phyloP scores from a whole-genome alignment of 2,797 vertebrate genomes.

The Melopsittacus undulatus region DNA sequence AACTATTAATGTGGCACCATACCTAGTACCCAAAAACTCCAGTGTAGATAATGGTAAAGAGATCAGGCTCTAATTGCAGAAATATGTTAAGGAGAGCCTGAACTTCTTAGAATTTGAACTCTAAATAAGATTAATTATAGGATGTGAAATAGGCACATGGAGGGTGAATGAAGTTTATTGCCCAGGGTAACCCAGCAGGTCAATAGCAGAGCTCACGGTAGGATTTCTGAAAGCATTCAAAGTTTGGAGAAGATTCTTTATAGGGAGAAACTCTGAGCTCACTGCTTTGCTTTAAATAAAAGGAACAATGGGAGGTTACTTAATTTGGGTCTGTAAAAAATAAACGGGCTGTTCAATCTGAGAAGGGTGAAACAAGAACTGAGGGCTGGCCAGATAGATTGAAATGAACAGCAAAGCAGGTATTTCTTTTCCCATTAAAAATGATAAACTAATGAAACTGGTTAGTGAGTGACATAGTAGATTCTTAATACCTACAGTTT shows the following conservation, averaged over 20 bases:
- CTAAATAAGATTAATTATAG: not conserved
- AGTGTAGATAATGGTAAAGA: not conserved
- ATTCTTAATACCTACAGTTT: not conserved
- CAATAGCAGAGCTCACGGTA: not conserved
- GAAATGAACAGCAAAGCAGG: not conserved
- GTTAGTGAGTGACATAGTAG: not conserved
- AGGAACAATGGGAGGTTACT: conserved; percentile 10
- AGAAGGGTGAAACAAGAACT: not conserved
- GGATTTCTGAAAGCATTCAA: not conserved
- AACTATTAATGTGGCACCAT: not conserved
- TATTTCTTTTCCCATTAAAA: not conserved
- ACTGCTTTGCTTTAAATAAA: conserved; percentile 5
- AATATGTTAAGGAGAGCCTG: not conserved
- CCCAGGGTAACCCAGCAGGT: not conserved
- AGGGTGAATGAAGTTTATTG: not conserved
- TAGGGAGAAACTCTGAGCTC: not conserved
- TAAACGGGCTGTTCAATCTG: not conserved
- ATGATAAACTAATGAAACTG: not conserved
- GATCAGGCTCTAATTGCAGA: not conserved
- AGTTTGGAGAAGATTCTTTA: not conserved
- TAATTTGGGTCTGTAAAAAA: conserved; percentile 3
- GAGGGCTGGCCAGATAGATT: not conserved
- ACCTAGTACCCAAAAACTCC: not conserved
- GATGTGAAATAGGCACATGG: not conserved
- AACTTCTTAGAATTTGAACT: not conserved